These are phyloP conservation scores for Carapus acus DNA, from an alignment of 2,797 vertebrate genomes.

Conservation along the genomic window DNA sequence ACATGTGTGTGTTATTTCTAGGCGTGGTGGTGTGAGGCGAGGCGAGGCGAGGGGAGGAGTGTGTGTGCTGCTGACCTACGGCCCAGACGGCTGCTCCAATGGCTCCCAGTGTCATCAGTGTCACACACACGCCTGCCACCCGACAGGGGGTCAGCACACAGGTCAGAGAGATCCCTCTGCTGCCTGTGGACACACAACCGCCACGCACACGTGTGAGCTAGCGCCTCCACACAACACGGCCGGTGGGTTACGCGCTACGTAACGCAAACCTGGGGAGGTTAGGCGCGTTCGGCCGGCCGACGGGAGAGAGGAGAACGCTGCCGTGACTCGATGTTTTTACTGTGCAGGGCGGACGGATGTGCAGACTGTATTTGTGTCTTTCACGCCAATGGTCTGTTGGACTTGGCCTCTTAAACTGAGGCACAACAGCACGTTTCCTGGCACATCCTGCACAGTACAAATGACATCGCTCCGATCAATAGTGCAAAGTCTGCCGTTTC, in stretches of 20 bases:
- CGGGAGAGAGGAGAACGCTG: no score
- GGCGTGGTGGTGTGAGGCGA: no score
- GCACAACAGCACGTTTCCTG: constrained; percentile 41
- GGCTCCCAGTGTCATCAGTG: constrained; percentile 75
- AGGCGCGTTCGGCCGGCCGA: no score
- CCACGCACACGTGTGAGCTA: constrained; percentile 13
- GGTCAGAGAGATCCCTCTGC: constrained; percentile 68
- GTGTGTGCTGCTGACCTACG: constrained; percentile 74
- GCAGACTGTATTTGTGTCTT: constrained; percentile 5
- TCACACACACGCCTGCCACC: constrained; percentile 65
- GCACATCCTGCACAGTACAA: constrained; percentile 54
- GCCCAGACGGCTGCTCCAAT: constrained; percentile 83
- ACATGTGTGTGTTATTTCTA: no score
- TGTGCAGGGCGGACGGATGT: no score
- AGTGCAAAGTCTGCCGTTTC: constrained; percentile 67
- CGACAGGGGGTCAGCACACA: constrained; percentile 75
- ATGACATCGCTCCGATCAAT: constrained; percentile 63
- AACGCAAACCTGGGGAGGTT: no score
- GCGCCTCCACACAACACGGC: not conserved
- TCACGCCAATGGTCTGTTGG: constrained; percentile 16
- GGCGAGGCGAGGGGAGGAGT: no score
- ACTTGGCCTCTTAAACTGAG: constrained; percentile 14
- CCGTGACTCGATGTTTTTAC: no score
- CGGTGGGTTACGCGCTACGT: no score
- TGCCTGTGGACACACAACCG: constrained; percentile 49